Conservation (phyloP, 1,140 invertebrate genomes). For the Drosophila pseudoobscura region DNA sequence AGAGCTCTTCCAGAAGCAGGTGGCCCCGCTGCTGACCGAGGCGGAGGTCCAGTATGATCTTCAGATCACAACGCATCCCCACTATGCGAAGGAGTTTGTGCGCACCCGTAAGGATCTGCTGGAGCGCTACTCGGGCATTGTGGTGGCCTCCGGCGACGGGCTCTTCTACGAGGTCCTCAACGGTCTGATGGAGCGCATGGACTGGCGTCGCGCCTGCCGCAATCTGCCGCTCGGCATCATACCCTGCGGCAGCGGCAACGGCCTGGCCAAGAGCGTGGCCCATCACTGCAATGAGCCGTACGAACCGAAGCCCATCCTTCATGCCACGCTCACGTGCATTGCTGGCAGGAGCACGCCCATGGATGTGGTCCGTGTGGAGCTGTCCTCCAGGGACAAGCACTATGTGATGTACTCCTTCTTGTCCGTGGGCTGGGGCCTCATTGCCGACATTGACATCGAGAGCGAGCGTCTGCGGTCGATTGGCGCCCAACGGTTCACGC, state of each 20-base stretch:
- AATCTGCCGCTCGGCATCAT: slow-evolving; percentile 93
- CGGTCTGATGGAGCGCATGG: slow-evolving; percentile 92
- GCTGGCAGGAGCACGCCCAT: slow-evolving; percentile 90
- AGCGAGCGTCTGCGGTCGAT: slow-evolving; percentile 95
- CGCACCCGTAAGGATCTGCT: slow-evolving; percentile 89
- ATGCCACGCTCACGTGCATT: slow-evolving; percentile 91
- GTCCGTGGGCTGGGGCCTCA: slow-evolving; percentile 96
- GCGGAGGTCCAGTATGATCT: slow-evolving; percentile 93
- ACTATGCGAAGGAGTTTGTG: slow-evolving; percentile 93
- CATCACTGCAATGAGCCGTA: slow-evolving; percentile 92
- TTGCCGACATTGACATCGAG: slow-evolving; percentile 99
- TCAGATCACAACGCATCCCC: slow-evolving; percentile 93
- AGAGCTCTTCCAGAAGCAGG: slow-evolving; percentile 92
- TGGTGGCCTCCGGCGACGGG: slow-evolving; percentile 97
- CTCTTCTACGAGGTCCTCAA: slow-evolving; percentile 97
- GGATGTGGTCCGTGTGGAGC: slow-evolving; percentile 94
- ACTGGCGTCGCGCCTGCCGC: slow-evolving; percentile 91
- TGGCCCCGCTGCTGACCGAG: slow-evolving; percentile 92
- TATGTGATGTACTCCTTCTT: slow-evolving; percentile 94
- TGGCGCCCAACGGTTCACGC: slow-evolving; percentile 94
- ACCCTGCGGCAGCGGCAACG: slow-evolving; percentile 98
- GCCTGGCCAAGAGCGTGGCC: slow-evolving; percentile 93
- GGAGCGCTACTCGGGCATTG: slow-evolving; percentile 88
- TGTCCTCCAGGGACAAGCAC: slow-evolving; percentile 84
- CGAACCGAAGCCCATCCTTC: slow-evolving; percentile 89